phyloP scores from a whole-genome alignment of 2,113 vertebrate genomes.

The Anolis carolinensis region DNA sequence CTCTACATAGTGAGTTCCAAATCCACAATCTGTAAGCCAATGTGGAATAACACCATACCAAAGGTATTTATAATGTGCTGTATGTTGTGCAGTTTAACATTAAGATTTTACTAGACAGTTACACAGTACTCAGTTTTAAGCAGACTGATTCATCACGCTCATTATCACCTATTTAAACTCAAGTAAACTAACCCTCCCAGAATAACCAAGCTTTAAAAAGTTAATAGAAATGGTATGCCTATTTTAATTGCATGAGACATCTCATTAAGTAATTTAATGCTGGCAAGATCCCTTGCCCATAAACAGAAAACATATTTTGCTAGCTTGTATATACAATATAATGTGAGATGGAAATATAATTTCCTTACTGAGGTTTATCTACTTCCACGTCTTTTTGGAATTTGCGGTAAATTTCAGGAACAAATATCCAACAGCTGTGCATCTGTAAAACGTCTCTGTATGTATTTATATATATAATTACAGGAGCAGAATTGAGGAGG shows the following conservation, averaged over 20 bases:
- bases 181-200: slow-evolving; percentile 72
- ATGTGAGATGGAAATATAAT: slow-evolving; percentile 28
- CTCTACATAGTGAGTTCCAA: slow-evolving; percentile 52
- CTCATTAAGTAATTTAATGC: slow-evolving; percentile 78
- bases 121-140: slow-evolving; percentile 67
- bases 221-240: slow-evolving; percentile 78
- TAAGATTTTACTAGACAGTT: slow-evolving; percentile 72
- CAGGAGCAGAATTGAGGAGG: too few species aligned
- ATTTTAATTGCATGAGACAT: slow-evolving; percentile 80
- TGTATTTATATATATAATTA: not conserved
- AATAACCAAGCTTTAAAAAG: slow-evolving; percentile 76
- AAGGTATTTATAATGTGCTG: slow-evolving; percentile 43
- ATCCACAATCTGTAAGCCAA: slow-evolving; percentile 47
- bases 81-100: slow-evolving; percentile 55
- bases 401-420: not conserved
- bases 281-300: slow-evolving; percentile 65
- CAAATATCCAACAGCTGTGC: slow-evolving; percentile 14
- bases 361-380: slow-evolving; percentile 16
- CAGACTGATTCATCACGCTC: slow-evolving; percentile 71
- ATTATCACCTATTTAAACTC: slow-evolving; percentile 74
- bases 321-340: slow-evolving; percentile 48
- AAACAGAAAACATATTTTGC: slow-evolving; percentile 71
- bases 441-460: not conserved
- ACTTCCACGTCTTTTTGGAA: not conserved
- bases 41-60: slow-evolving; percentile 46